These are phyloP conservation scores for Xiphydria camelus DNA, from an alignment of 2,888 invertebrate genomes.

Conservation along the genomic window DNA sequence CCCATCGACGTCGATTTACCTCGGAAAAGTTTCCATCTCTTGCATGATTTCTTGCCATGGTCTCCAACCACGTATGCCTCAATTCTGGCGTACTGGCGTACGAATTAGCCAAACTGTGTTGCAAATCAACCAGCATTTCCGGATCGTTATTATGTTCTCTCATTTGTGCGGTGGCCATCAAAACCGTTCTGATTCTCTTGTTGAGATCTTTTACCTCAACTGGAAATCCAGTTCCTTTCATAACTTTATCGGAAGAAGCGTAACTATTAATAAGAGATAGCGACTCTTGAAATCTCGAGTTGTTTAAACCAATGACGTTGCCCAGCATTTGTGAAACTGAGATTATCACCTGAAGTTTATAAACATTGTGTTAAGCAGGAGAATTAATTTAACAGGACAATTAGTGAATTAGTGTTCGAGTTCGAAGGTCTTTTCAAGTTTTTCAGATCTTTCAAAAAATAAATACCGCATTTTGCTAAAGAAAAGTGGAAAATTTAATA, in stretches of 20 bases:
- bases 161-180: conserved; percentile 93
- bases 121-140: conserved; percentile 87
- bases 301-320: conserved; percentile 86
- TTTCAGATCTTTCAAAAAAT: no score
- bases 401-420: no score
- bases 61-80: conserved; percentile 93
- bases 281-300: conserved; percentile 93
- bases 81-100: conserved; percentile 94
- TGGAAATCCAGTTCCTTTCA: conserved; percentile 90
- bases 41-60: conserved; percentile 86
- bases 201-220: conserved; percentile 92
- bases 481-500: no score
- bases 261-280: conserved; percentile 91
- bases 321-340: conserved; percentile 93
- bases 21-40: conserved; percentile 86
- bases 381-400: conserved; percentile 8
- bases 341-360: conserved; percentile 81
- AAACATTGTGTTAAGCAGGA: conserved; percentile 5
- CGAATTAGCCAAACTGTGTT: conserved; percentile 89
- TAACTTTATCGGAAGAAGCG: conserved; percentile 89
- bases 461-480: no score
- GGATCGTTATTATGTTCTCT: conserved; percentile 89
- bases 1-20: conserved; percentile 58
- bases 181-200: conserved; percentile 88
- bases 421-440: no score